phyloP scores from a whole-genome alignment of 2,888 invertebrate species.

The Rhodophaea formosa region DNA sequence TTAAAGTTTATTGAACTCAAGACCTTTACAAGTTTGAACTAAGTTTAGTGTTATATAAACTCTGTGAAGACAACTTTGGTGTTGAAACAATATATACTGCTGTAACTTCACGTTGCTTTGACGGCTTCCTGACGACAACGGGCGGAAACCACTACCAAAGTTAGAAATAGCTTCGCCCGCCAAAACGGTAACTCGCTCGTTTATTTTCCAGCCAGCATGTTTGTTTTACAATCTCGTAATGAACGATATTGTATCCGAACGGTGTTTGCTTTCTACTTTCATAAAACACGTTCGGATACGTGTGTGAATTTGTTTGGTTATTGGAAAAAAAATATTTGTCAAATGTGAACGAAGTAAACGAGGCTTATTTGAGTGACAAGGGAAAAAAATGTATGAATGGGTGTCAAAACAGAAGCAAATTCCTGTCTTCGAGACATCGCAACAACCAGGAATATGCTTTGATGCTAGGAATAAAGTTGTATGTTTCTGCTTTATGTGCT shows the following conservation, averaged over 20 bases:
- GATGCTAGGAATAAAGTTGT: no score
- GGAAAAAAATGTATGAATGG: no score
- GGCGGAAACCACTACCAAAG: constrained; percentile 51
- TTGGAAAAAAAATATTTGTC: neutral
- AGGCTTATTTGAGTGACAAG: no score
- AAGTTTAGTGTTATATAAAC: constrained; percentile 12
- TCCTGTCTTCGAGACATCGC: no score
- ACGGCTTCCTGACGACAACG: constrained; percentile 57
- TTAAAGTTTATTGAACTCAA: neutral
- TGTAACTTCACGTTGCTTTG: constrained; percentile 53
- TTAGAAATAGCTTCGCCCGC: constrained; percentile 58
- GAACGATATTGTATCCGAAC: constrained; percentile 23
- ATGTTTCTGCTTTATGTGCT: no score
- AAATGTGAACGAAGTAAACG: no score
- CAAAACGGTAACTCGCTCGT: constrained; percentile 54
- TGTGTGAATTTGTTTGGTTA: neutral
- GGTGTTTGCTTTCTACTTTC: constrained; percentile 21
- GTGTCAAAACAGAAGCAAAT: no score
- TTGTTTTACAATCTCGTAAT: constrained; percentile 37
- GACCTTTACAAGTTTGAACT: neutral
- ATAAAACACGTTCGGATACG: constrained; percentile 12
- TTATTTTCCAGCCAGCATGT: constrained; percentile 41
- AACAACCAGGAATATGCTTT: no score
- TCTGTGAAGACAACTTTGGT: constrained; percentile 39
- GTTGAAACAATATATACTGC: constrained; percentile 48